Evolutionary conservation across 1,140 invertebrate species (phyloP).

Genomic region (Brachionus koreanus): DNA sequence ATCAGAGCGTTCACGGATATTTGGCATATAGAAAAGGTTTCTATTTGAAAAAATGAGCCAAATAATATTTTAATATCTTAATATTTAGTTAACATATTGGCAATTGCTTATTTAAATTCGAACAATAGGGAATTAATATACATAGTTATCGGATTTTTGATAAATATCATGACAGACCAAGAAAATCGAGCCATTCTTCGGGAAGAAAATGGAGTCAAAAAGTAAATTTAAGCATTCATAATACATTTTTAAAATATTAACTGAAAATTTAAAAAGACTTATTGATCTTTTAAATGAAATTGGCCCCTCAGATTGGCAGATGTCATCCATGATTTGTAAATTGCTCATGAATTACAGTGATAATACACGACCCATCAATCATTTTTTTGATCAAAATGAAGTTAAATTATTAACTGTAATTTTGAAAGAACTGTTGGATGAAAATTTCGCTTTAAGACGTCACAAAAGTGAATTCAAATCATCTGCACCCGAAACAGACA

Average conservation of each 20-base stretch:
- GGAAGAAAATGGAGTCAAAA: constrained; percentile 57
- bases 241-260: background rate
- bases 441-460: constrained; percentile 32
- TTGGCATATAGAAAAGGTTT: constrained; percentile 60
- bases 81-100: constrained; percentile 59
- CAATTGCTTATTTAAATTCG: constrained; percentile 61
- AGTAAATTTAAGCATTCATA: constrained; percentile 51
- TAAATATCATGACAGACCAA: constrained; percentile 68
- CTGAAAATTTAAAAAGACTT: constrained; percentile 53
- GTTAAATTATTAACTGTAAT: background rate
- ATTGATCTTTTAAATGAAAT: constrained; percentile 62
- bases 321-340: constrained; percentile 66
- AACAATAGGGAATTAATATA: constrained; percentile 63
- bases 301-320: constrained; percentile 64
- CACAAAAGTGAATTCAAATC: constrained; percentile 23
- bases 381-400: constrained; percentile 20
- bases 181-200: constrained; percentile 62
- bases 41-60: constrained; percentile 46
- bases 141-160: constrained; percentile 66
- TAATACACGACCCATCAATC: constrained; percentile 50
- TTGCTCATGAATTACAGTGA: constrained; percentile 70
- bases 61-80: background rate
- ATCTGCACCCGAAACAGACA: background rate
- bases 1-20: constrained; percentile 63
- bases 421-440: constrained; percentile 25